Base-by-base conservation (phyloP, 2,113 vertebrate species). In the Argyrosomus japonicus region DNA sequence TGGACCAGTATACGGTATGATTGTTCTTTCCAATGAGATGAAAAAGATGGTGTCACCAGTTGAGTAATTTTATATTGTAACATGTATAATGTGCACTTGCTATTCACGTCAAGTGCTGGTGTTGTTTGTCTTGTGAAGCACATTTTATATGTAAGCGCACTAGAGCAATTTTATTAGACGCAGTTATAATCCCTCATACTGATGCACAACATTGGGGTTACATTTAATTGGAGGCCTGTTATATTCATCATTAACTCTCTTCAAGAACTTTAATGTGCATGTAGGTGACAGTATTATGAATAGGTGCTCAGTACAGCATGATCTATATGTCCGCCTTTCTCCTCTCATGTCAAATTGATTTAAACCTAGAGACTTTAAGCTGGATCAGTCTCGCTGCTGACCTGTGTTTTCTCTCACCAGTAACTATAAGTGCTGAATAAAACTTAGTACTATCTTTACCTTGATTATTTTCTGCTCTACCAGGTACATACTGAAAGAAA, bases 321-420 rank as follows among this genome's bases (percentile, higher is more conserved):
- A 77, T 77, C 9, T 25, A 8, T 51, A 36, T 77, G 19, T 15
- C 25, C 0, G 2, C 54, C 56, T 61, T 61, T 8, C 27, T 61
- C 13, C 17, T 18, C 5, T 63, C 60, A 23, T 57, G 6, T 63
- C 29, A 6, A 21, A 15, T 56, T 79, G 63, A 73, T 83, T 58
- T 60, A 25, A 0, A 8, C 68, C 53, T 29, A 2, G 45, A 47
- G 13, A 62, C 61, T 54, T 61, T 19, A 53, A 57, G 17, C 9
- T 14, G 21, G 19, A 23, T 50, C 56, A 53, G 56, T 57, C 15
- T 18, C 10, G 51, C n/a, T 64, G 15, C 21, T 13, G 12, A 9
- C 21, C 13, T 3, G 3, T 40, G 29, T 54, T 25, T 40, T 75
- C 29, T 50, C 18, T 43, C 58, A 51, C 9, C 27, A 13, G 21